Evolutionary conservation across 2,888 invertebrate species (phyloP).

Genomic region (Eupeodes latifasciatus): DNA sequence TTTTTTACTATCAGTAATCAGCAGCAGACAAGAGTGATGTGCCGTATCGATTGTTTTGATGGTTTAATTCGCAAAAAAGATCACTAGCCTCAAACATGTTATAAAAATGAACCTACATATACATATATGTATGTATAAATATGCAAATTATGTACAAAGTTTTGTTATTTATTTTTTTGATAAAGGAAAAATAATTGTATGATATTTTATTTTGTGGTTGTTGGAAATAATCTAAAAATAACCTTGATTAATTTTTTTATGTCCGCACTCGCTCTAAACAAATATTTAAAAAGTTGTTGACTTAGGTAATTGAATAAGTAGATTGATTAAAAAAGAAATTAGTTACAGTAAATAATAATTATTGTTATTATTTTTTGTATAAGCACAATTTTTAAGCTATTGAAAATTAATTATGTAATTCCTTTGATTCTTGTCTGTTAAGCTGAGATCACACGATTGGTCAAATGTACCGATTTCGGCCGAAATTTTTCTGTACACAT

Average conservation of each 20-base stretch:
- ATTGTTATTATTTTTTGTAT: too few relatives aligned
- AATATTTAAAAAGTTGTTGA: slow-evolving; percentile 20
- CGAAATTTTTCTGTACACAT: too few relatives aligned
- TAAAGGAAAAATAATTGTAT: background rate
- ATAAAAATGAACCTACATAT: background rate
- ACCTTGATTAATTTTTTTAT: slow-evolving; percentile 28
- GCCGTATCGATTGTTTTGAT: slow-evolving; percentile 11
- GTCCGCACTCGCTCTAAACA: background rate
- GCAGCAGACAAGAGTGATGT: background rate
- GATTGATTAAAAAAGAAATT: too few relatives aligned
- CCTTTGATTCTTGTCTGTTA: too few relatives aligned
- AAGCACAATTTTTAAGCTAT: too few relatives aligned
- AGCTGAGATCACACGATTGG: too few relatives aligned
- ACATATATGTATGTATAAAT: too few relatives aligned
- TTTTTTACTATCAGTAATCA: slow-evolving; percentile 40
- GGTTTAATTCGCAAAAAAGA: slow-evolving; percentile 29
- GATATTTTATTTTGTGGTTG: background rate
- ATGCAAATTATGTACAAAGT: too few relatives aligned
- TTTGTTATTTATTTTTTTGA: slow-evolving; percentile 1
- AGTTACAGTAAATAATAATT: too few relatives aligned
- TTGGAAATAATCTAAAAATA: slow-evolving; percentile 33
- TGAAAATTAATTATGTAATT: too few relatives aligned
- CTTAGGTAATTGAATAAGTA: too few relatives aligned
- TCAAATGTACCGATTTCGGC: too few relatives aligned
- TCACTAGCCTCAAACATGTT: slow-evolving; percentile 17